phyloP scores from a whole-genome alignment of 2,888 invertebrate species.

The Yponomeuta plumbellus region DNA sequence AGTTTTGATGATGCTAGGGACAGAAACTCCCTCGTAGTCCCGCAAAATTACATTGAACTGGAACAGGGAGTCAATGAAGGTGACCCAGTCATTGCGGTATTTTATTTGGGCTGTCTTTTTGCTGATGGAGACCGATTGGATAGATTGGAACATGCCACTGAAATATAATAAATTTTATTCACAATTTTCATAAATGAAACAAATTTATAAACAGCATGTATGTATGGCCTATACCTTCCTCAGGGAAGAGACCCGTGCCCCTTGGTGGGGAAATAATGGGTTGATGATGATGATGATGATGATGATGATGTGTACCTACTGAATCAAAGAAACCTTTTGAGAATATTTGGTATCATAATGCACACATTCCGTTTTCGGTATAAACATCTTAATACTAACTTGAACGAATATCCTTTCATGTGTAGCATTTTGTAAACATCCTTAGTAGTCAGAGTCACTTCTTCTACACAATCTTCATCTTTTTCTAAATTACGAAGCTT shows the following conservation, averaged over 20 bases:
- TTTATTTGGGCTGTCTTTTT: conserved; percentile 30
- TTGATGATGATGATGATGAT: too few relatives aligned
- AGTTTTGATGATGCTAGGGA: conserved; percentile 11
- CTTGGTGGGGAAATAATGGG: too few relatives aligned
- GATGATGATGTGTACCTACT: too few relatives aligned
- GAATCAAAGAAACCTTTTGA: too few relatives aligned
- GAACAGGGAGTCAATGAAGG: conserved; percentile 34
- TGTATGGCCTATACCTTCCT: too few relatives aligned
- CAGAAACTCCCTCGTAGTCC: conserved; percentile 30
- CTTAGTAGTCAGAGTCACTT: conserved; percentile 25
- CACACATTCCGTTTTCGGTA: background rate
- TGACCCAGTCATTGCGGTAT: conserved; percentile 35
- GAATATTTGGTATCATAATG: background rate
- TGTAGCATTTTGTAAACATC: conserved; percentile 36
- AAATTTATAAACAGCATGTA: too few relatives aligned
- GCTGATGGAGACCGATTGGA: conserved; percentile 25
- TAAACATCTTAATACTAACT: conserved; percentile 26
- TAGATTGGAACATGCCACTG: conserved; percentile 34
- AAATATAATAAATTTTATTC: conserved; percentile 21
- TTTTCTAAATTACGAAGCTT: conserved; percentile 15
- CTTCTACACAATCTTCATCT: conserved; percentile 17
- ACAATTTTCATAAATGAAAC: conserved; percentile 4
- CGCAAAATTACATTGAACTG: conserved; percentile 32
- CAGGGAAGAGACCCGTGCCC: too few relatives aligned
- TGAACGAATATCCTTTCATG: conserved; percentile 32